These are phyloP conservation scores for Corella eumyota DNA, from an alignment of 23 tunicate genomes.

Conservation along the genomic window DNA sequence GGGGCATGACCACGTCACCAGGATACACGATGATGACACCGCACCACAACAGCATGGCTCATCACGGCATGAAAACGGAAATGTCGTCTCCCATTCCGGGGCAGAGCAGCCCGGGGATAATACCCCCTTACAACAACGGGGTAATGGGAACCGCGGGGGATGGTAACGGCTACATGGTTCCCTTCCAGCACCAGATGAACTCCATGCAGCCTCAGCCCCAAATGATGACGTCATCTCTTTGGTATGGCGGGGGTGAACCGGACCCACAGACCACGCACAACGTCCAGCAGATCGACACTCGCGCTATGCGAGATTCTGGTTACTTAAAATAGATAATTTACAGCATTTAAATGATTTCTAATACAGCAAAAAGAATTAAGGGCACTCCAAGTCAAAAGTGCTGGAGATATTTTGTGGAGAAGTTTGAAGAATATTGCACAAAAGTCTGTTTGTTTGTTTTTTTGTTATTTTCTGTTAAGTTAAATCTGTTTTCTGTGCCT, in stretches of 20 bases:
- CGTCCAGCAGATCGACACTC: conserved; percentile 31
- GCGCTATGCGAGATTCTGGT: conserved; percentile 16
- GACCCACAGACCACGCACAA: conserved; percentile 34
- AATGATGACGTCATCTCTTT: conserved; percentile 49
- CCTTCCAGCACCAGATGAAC: conserved; percentile 27
- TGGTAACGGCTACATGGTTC: conserved; percentile 11
- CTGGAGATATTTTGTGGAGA: too few relatives aligned
- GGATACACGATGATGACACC: conserved; percentile 26
- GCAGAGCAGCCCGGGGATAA: conserved; percentile 38
- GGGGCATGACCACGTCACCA: conserved; percentile 11
- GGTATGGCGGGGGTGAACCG: conserved; percentile 66
- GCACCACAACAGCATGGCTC: conserved; percentile 39
- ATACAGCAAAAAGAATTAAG: too few relatives aligned
- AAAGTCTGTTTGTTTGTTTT: too few relatives aligned
- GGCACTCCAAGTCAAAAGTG: too few relatives aligned
- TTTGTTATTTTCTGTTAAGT: too few relatives aligned
- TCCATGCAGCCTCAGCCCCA: conserved; percentile 32
- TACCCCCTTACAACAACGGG: conserved; percentile 34
- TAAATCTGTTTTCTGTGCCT: too few relatives aligned
- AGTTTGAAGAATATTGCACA: too few relatives aligned
- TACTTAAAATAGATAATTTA: conserved; percentile 35
- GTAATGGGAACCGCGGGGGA: conserved; percentile 7
- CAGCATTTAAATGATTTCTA: too few relatives aligned
- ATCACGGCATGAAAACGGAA: conserved; percentile 62
- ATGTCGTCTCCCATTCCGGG: conserved; percentile 64